Evolutionary conservation across 1,140 invertebrate species (phyloP), one percentile per base, ranked within the genome.

Genomic region (Caenorhabditis briggsae): DNA sequence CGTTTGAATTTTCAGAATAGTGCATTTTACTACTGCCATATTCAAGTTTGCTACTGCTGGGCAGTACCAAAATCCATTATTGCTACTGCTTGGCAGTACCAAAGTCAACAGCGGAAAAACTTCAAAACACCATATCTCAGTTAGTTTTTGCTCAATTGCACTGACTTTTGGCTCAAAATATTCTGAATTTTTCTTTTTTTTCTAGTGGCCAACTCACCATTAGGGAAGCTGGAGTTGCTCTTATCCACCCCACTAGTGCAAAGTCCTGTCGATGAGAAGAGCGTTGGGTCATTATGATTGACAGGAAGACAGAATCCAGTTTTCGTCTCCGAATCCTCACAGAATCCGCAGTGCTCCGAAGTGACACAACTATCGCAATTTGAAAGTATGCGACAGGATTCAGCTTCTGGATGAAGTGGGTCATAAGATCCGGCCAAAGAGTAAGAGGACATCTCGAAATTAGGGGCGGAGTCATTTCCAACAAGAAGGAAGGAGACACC

Each of bases 331-430:
- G 14, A 61, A 41, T 64, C 46, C 58, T 87, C 56, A 58, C 90
- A 90, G 83, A 90, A 90, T 20, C 90, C 90, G 25, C 90, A 90
- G 18, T 82, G 55, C 20, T 90, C 90, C 53, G 89, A 83, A 9
- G 90, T 90, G 5, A 89, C 88, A 83, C 90, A 90, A 61, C 55
- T 90, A 74, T 90, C 90, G 74, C 90, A 90, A 59, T 90, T 91
- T 14, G 16, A 20, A 7, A 50, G 59, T 20, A 55, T 48, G 0
- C n/a, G 41, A 46, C 58, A 86, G 16, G 58, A 53, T 16, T 25
- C 46, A 7, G 58, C 48, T 41, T 87, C 83, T 14, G 20, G 25
- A 33, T 84, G 46, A 5, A 41, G 14, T 9, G n/a, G 82, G 25
- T 48, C 55, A 43, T 59, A 83, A 65, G 43, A 59, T 48, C 46